Conservation (phyloP, 2,797 vertebrate species). For the Crenichthys baileyi region DNA sequence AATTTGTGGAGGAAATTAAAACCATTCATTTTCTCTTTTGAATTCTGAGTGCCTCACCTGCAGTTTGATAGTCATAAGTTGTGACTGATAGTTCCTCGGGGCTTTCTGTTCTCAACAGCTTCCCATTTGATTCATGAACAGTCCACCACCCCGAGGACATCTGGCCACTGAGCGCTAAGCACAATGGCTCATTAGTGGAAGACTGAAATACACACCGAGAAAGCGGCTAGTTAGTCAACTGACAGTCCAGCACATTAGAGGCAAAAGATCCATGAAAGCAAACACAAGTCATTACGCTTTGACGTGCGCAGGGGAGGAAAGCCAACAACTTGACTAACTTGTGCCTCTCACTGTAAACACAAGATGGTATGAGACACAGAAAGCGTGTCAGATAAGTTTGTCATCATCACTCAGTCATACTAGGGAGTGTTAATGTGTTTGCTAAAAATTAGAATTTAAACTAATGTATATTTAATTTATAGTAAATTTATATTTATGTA, state of each 20-base stretch:
- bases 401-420: constrained; percentile 25
- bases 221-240: constrained; percentile 53
- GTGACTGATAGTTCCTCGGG: constrained; percentile 22
- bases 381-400: constrained; percentile 10
- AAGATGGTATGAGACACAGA: constrained; percentile 11
- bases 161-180: constrained; percentile 41
- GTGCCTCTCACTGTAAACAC: constrained; percentile 31
- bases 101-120: constrained; percentile 39
- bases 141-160: constrained; percentile 47
- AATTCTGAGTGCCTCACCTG: constrained; percentile 15
- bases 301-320: constrained; percentile 32
- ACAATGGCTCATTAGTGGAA: constrained; percentile 64
- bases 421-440: constrained; percentile 25
- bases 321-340: constrained; percentile 31
- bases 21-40: not conserved
- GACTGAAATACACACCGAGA: constrained; percentile 43
- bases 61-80: constrained; percentile 13
- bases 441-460: constrained; percentile 20
- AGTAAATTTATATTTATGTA: no score
- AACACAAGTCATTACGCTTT: constrained; percentile 45
- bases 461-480: constrained; percentile 23
- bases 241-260: constrained; percentile 46
- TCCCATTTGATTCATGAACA: constrained; percentile 34
- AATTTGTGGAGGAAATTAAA: not conserved
- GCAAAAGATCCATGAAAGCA: constrained; percentile 43